These are phyloP conservation scores for Liparis tanakae DNA, from an alignment of 2,797 vertebrate genomes.

Conservation along the genomic window DNA sequence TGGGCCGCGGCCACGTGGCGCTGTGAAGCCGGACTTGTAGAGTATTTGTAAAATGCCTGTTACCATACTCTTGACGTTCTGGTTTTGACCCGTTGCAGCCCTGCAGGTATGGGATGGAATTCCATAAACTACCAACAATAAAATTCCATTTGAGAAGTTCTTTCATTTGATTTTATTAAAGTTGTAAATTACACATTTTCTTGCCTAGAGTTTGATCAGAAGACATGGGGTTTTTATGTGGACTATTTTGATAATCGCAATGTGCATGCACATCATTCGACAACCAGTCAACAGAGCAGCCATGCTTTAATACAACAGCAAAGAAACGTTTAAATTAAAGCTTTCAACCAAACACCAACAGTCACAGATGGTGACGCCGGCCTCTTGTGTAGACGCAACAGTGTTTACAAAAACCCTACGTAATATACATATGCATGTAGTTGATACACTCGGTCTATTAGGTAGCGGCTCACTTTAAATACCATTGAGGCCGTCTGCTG, in stretches of 20 bases:
- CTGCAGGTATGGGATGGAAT: conserved; percentile 69
- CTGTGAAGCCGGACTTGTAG: conserved; percentile 49
- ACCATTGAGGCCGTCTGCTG: background rate
- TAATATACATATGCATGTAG: conserved; percentile 44
- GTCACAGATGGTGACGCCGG: conserved; percentile 11
- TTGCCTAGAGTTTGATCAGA: background rate
- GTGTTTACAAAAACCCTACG: background rate
- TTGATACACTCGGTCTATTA: background rate
- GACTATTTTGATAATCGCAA: no score
- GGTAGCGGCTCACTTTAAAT: conserved; percentile 9
- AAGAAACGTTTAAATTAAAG: conserved; percentile 64
- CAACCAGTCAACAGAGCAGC: conserved; percentile 42
- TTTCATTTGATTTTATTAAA: conserved; percentile 16
- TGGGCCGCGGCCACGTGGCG: background rate
- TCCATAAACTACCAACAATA: conserved; percentile 69
- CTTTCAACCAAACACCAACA: conserved; percentile 51
- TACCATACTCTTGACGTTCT: conserved; percentile 52
- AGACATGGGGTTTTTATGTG: background rate
- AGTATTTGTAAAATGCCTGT: conserved; percentile 53
- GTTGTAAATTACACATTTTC: background rate
- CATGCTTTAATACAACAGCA: conserved; percentile 76
- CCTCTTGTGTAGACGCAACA: background rate
- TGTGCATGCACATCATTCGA: background rate
- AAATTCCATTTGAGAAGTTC: conserved; percentile 71
- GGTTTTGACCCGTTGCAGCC: conserved; percentile 68